phyloP scores from a whole-genome alignment of 2,113 vertebrate species.

The Psittacus erithacus region DNA sequence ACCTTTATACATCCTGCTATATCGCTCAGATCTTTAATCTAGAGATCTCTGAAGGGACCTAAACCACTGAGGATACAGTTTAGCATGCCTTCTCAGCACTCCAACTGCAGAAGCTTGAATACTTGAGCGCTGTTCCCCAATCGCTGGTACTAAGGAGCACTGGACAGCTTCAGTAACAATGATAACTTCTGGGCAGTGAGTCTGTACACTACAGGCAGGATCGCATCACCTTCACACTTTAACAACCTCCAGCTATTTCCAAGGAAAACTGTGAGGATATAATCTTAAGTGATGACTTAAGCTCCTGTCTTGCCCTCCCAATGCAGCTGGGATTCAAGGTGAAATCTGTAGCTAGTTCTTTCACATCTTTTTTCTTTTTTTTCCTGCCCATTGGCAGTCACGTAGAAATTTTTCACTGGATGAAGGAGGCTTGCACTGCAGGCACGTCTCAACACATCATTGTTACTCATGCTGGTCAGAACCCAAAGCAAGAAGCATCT shows the following conservation, averaged over 20 bases:
- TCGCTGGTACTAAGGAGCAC: background rate
- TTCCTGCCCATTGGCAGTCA: background rate
- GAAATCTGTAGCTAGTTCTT: background rate
- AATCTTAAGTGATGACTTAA: background rate
- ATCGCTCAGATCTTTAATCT: background rate
- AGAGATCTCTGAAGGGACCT: background rate
- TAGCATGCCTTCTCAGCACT: background rate
- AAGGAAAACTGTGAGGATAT: background rate
- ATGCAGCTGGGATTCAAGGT: background rate
- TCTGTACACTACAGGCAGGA: background rate
- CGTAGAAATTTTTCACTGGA: background rate
- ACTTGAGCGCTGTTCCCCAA: background rate
- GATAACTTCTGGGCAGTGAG: background rate
- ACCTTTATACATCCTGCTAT: background rate
- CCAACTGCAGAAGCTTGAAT: background rate
- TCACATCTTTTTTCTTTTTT: background rate
- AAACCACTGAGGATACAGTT: background rate
- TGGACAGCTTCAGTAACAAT: background rate
- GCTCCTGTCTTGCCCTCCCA: background rate
- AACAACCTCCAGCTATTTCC: background rate
- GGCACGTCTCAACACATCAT: background rate
- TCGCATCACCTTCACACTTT: background rate
- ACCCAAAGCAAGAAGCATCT: background rate
- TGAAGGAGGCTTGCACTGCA: background rate
- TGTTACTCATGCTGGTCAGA: background rate